Base-by-base conservation (phyloP, 23 tunicate species). In the Botrylloides violaceus region DNA sequence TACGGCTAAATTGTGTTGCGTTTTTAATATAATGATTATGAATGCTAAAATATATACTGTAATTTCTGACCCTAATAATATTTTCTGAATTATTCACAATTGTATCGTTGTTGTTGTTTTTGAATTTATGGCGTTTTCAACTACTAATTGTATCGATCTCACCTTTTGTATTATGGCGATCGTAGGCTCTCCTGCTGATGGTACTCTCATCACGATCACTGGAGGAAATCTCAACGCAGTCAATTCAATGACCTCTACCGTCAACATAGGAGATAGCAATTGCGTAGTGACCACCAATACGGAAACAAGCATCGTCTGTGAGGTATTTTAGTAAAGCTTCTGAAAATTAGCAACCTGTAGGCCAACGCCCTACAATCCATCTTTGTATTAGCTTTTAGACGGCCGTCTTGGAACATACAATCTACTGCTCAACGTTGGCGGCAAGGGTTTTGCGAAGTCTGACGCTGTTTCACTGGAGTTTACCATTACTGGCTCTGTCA, bases 351-450 rank as follows among this genome's bases (percentile, higher is more conserved):
- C 15, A 7, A 43, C 53, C 12, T 43, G 15, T 9, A 43, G 9
- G 15, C 53, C 9, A 7, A 9, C 53, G 15, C 53, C 15, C 15
- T 43, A 43, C 15, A 43, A 7, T 43, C 12, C 15, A 43, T 43
- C 9, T 43, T 43, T 43, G 53, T 43, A 43, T 43, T 43, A 68
- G 74, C 74, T 68, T 36, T 39, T 25, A 23, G 74, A 38, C 18
- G 74, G 74, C 25, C 26, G 26, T 22, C 74, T 68, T 1, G 74
- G 74, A 37, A 68, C 58, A 21, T 68, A 68, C 47, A 30, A 68
- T 36, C 12, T 68, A 24, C 0, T 37, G 25, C 12, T 68, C 4
- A 20, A 36, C 21, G 57, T 68, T 43, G 74, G 74, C 36, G 74
- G 74, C 23, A 68, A 68, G 47, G 74, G 74, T 0, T 68, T 68